A percentile compares a stretch with the other conserved stretches of the same genome.
phyloP scores from a whole-genome alignment of 2,888 invertebrate species.

The Euphydryas editha region DNA sequence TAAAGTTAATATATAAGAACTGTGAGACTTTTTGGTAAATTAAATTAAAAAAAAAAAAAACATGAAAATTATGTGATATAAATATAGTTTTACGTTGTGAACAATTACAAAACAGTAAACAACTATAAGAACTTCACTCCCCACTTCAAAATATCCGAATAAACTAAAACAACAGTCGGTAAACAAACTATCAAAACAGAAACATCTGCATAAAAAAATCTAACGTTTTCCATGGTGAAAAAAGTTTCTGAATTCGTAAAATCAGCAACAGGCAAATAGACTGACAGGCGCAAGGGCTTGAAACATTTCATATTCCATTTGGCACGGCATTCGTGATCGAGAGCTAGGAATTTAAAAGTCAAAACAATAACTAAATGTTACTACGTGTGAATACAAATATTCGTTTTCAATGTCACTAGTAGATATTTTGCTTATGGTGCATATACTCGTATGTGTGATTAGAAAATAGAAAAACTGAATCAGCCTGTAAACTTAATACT shows the following conservation, averaged over 20 bases:
- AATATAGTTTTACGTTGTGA: too few relatives aligned
- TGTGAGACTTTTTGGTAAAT: too few relatives aligned
- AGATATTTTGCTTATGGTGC: not conserved
- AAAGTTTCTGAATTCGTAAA: constrained; percentile 22
- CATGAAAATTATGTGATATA: too few relatives aligned
- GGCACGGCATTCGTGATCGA: constrained; percentile 22
- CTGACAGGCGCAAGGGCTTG: constrained; percentile 33
- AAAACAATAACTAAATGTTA: not conserved
- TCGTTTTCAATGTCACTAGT: not conserved
- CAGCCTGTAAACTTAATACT: too few relatives aligned
- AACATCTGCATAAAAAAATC: constrained; percentile 5
- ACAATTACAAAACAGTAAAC: too few relatives aligned
- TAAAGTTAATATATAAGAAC: too few relatives aligned
- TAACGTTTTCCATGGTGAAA: constrained; percentile 8
- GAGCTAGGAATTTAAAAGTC: constrained; percentile 14
- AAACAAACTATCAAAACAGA: not conserved
- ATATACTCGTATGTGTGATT: too few relatives aligned
- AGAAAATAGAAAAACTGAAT: too few relatives aligned
- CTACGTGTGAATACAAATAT: not conserved
- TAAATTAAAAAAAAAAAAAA: too few relatives aligned
- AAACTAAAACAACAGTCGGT: not conserved
- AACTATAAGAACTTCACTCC: not conserved
- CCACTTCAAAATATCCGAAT: not conserved
- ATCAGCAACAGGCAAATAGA: constrained; percentile 34
- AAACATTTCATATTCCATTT: constrained; percentile 34